Conservation (phyloP, 2,797 vertebrate species). For the Melanotaenia trifasciata region DNA sequence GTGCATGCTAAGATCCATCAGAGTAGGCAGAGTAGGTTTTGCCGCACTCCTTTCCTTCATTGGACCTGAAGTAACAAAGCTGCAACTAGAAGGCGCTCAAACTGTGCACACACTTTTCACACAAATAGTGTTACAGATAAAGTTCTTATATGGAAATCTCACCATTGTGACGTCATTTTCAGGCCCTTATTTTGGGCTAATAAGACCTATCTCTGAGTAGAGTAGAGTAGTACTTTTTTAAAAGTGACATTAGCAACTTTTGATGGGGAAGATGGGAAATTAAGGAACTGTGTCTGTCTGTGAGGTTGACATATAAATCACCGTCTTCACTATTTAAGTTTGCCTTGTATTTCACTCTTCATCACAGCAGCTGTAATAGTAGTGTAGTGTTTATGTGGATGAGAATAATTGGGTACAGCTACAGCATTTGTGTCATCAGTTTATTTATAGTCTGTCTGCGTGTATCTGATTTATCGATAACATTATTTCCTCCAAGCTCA, state of each 20-base stretch:
- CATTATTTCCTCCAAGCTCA: slow-evolving; percentile 1
- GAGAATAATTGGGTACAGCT: slow-evolving; percentile 5
- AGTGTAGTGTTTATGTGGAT: slow-evolving; percentile 33
- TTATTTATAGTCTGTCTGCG: slow-evolving; percentile 22
- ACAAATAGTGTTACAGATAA: slow-evolving; percentile 44
- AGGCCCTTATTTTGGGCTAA: not conserved
- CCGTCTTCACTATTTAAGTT: slow-evolving; percentile 42
- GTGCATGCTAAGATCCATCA: slow-evolving; percentile 51
- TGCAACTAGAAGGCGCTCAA: slow-evolving; percentile 52
- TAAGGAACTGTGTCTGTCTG: slow-evolving; percentile 47
- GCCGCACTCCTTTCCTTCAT: slow-evolving; percentile 44
- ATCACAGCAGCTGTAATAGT: slow-evolving; percentile 4
- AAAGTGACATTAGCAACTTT: slow-evolving; percentile 15
- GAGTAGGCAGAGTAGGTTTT: slow-evolving; percentile 69
- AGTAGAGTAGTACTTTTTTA: slow-evolving; percentile 2
- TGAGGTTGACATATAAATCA: slow-evolving; percentile 63
- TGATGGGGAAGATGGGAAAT: slow-evolving; percentile 30
- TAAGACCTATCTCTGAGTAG: not conserved
- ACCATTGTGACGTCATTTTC: not conserved
- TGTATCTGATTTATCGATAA: slow-evolving; percentile 11
- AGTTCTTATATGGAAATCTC: not conserved
- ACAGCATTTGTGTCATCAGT: slow-evolving; percentile 8
- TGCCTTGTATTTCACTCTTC: slow-evolving; percentile 32
- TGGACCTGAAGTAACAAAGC: slow-evolving; percentile 75
- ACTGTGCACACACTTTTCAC: slow-evolving; percentile 56